A percentile compares a stretch with the other conserved stretches of the same genome.
Evolutionary conservation across 2,888 invertebrate genomes (phyloP).

Genomic region (Lithophane semibrunnea): DNA sequence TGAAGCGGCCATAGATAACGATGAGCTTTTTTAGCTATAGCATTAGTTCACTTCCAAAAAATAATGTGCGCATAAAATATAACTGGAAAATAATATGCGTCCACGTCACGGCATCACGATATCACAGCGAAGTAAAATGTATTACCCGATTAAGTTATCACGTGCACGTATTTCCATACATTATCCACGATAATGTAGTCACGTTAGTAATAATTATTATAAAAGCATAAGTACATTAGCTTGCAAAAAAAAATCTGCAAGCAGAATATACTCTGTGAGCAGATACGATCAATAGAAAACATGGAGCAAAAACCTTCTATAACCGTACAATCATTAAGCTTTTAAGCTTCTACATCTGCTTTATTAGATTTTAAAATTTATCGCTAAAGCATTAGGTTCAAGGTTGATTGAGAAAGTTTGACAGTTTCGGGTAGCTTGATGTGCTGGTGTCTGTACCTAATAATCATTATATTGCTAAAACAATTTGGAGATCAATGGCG

Average conservation of each 20-base stretch:
- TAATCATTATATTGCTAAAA: background rate
- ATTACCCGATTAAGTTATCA: background rate
- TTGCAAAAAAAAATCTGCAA: background rate
- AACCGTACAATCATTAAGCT: no score
- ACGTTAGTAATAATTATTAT: background rate
- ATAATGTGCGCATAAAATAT: background rate
- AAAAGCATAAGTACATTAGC: background rate
- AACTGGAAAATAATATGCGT: background rate
- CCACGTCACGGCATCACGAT: background rate
- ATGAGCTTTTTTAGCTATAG: background rate
- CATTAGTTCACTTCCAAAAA: background rate
- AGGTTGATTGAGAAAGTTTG: no score
- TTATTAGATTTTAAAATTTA: no score
- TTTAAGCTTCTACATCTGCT: no score
- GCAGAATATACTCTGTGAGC: background rate
- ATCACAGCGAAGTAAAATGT: background rate
- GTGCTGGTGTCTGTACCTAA: background rate
- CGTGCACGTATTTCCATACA: background rate
- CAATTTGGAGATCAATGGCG: background rate
- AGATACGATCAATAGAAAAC: background rate
- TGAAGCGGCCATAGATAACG: background rate
- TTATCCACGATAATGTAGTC: background rate
- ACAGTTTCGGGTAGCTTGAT: no score
- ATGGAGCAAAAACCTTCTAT: no score
- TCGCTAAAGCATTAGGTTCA: no score